A percentile compares a stretch with the other conserved stretches of the same genome.
Conservation (phyloP, 2,797 vertebrate genomes). For the Cichlasoma orientale region DNA sequence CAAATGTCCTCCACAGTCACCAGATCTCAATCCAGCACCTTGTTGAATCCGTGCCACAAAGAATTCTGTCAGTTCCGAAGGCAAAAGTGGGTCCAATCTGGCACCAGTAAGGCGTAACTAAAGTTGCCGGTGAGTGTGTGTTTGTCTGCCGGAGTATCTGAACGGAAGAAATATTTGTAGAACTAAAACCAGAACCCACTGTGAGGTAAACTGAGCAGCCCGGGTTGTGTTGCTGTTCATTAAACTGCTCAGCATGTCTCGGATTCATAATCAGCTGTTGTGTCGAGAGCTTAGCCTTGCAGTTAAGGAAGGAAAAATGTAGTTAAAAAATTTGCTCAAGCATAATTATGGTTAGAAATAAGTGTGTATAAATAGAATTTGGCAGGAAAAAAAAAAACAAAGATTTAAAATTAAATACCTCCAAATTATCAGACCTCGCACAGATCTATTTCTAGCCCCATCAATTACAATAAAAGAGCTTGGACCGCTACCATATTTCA, state of each 20-base stretch:
- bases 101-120: background rate
- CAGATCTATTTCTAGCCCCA: fast-evolving
- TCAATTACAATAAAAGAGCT: background rate
- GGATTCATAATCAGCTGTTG: background rate
- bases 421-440: too few species aligned
- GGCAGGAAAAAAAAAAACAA: fast-evolving
- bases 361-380: background rate
- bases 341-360: background rate
- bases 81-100: fast-evolving
- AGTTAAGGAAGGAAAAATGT: background rate
- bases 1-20: background rate
- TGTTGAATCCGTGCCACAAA: background rate
- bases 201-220: background rate
- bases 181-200: background rate
- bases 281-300: background rate
- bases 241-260: background rate
- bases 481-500: background rate
- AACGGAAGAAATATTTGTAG: background rate
- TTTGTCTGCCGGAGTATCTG: background rate
- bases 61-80: background rate
- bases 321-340: background rate
- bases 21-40: background rate
- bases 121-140: fast-evolving
- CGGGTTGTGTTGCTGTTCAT: background rate
- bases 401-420: background rate